Evolutionary conservation across 2,113 vertebrate species (phyloP).

Genomic region (Nothobranchius kuhntae): DNA sequence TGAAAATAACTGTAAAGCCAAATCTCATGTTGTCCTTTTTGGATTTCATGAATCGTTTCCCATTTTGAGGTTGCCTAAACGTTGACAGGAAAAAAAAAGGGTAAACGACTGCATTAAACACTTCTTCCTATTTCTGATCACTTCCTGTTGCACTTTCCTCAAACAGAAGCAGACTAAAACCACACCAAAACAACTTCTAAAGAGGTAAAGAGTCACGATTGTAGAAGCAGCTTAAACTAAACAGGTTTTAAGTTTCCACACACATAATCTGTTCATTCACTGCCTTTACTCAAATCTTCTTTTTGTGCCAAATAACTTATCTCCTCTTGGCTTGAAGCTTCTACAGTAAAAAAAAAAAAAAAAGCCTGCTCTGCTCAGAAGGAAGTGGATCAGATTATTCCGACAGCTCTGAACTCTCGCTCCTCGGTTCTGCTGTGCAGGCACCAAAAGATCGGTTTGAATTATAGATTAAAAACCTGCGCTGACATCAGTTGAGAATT

Average conservation of each 20-base stretch:
- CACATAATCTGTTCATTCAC: too few species aligned
- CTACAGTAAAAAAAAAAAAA: neutral
- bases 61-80: too few species aligned
- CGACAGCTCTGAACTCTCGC: constrained; percentile 19
- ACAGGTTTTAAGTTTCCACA: too few species aligned
- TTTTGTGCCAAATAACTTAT: too few species aligned
- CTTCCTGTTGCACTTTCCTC: neutral
- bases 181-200: too few species aligned
- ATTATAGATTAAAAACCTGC: constrained; percentile 57
- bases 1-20: too few species aligned
- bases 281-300: too few species aligned
- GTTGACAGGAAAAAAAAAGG: neutral
- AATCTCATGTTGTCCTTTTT: too few species aligned
- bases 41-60: too few species aligned
- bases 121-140: neutral
- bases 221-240: too few species aligned
- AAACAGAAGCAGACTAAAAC: too few species aligned
- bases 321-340: constrained; percentile 1
- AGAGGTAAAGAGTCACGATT: too few species aligned
- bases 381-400: constrained; percentile 30
- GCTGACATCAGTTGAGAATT: constrained; percentile 31
- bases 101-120: neutral
- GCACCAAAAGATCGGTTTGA: constrained; percentile 32
- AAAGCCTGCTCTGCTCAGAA: constrained; percentile 8
- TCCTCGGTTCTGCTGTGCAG: constrained; percentile 5